Percentiles rank a stretch among this genome's conserved stretches.
These are phyloP conservation scores for Alviniconcha strummeri DNA, from an alignment of 2,888 invertebrate genomes.

Conservation along the genomic window DNA sequence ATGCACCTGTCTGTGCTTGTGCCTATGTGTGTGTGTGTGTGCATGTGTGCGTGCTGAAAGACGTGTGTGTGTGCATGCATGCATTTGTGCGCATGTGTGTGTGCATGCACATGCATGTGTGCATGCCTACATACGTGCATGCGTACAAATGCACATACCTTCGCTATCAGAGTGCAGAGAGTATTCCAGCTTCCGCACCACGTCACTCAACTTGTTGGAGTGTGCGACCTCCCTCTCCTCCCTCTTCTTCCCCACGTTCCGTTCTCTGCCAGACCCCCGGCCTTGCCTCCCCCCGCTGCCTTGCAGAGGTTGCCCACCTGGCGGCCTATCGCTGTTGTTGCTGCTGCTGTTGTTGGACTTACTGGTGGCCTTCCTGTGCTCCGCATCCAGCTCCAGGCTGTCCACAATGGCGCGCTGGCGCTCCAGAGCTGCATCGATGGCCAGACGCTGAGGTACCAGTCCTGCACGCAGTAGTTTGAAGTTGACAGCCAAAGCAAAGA, in stretches of 20 bases:
- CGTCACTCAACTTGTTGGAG: slow-evolving; percentile 13
- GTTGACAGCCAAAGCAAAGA: too few species aligned
- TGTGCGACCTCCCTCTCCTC: slow-evolving; percentile 4
- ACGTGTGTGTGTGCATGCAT: background rate
- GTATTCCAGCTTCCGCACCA: slow-evolving; percentile 33
- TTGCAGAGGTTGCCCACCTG: background rate
- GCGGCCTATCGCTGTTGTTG: background rate
- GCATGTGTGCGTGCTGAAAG: too few species aligned
- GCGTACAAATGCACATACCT: slow-evolving; percentile 12
- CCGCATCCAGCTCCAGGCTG: slow-evolving; percentile 21
- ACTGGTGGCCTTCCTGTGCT: background rate
- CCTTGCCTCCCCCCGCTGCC: background rate
- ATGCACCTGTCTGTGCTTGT: too few species aligned
- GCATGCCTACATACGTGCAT: background rate
- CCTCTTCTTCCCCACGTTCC: background rate
- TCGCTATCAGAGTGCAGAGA: slow-evolving; percentile 35
- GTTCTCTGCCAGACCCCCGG: background rate
- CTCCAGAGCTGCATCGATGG: slow-evolving; percentile 28
- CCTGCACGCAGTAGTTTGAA: background rate
- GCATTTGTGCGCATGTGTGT: background rate
- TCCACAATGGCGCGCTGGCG: slow-evolving; percentile 31
- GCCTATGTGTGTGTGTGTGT: too few species aligned
- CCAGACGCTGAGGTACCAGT: slow-evolving; percentile 26
- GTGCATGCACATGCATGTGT: background rate
- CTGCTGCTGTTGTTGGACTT: background rate